These are phyloP conservation scores for Reticulitermes speratus DNA, from an alignment of 1,140 invertebrate genomes.

Conservation along the genomic window DNA sequence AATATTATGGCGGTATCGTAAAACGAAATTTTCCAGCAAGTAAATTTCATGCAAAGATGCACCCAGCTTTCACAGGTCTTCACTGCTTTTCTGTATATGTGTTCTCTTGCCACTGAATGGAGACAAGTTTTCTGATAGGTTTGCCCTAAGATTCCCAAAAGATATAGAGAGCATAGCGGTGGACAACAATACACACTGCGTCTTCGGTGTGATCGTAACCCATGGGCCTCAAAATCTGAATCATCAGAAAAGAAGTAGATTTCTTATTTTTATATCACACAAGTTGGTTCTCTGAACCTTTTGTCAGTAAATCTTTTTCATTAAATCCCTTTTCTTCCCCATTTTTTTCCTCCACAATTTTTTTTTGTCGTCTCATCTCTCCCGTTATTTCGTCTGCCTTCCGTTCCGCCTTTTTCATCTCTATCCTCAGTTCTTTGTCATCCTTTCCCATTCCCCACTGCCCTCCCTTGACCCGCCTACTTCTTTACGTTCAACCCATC, in stretches of 20 bases:
- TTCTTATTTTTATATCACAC: not conserved
- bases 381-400: not conserved
- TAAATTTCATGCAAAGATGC: not conserved
- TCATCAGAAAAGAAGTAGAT: not conserved
- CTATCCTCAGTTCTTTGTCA: constrained; percentile 1
- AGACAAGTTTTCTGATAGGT: not conserved
- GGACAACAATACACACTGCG: not conserved
- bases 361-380: not conserved
- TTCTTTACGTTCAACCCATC: not conserved
- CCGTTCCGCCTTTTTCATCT: not conserved
- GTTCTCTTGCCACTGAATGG: not conserved
- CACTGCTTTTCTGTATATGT: not conserved
- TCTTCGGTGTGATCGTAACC: not conserved
- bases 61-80: not conserved
- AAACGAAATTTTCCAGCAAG: not conserved
- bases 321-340: not conserved
- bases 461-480: not conserved
- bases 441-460: not conserved
- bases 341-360: not conserved
- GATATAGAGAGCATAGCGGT: not conserved
- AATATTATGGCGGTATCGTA: not conserved
- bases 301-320: constrained; percentile 17
- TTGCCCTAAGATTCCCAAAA: not conserved
- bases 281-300: not conserved
- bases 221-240: not conserved